phyloP scores from a whole-genome alignment of 2,113 vertebrate genomes.

The Aegypius monachus region DNA sequence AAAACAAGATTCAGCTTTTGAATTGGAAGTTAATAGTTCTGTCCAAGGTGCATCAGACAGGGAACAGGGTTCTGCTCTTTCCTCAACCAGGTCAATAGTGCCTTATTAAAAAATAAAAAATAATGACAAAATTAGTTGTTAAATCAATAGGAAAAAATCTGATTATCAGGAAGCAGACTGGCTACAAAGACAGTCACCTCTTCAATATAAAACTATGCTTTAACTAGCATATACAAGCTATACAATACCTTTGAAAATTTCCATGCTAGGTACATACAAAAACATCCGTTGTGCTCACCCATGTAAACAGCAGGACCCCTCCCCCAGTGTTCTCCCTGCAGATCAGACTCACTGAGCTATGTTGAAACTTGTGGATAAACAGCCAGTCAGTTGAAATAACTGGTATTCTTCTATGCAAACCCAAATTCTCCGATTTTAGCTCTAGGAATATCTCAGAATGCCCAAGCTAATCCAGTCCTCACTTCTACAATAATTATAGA shows the following conservation, averaged over 20 bases:
- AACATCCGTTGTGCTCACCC: neutral
- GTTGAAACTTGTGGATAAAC: neutral
- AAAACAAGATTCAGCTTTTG: neutral
- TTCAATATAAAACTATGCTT: neutral
- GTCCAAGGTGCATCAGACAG: neutral
- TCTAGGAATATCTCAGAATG: neutral
- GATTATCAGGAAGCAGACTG: neutral
- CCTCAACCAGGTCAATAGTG: neutral
- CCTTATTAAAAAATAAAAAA: neutral
- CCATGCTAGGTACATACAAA: neutral
- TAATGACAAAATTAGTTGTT: neutral
- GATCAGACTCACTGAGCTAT: neutral
- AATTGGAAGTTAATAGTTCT: neutral
- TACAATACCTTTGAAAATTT: neutral
- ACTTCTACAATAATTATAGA: neutral
- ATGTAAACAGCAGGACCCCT: neutral
- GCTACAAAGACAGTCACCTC: neutral
- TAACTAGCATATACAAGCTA: neutral
- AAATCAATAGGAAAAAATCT: neutral
- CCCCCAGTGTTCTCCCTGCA: neutral
- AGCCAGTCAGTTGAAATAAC: neutral
- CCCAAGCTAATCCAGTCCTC: conserved; percentile 26
- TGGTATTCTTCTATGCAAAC: neutral
- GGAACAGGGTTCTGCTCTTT: neutral
- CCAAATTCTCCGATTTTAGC: neutral